phyloP scores from a whole-genome alignment of 2,113 vertebrate species.

The Calonectris borealis region DNA sequence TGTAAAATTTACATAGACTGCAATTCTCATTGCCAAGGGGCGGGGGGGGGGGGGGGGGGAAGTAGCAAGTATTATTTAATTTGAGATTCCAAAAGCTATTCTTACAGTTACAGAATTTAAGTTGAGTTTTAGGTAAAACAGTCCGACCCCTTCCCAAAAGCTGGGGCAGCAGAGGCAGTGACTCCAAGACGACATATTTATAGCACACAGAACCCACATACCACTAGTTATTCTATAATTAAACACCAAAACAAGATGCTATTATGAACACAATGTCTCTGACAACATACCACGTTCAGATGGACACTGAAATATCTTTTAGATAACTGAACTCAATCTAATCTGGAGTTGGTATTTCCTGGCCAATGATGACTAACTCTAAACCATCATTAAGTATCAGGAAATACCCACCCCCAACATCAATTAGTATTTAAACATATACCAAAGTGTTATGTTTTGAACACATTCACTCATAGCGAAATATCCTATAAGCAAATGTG shows the following conservation, averaged over 20 bases:
- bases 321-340: constrained; percentile 13
- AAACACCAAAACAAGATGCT: constrained; percentile 7
- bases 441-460: background rate
- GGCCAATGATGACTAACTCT: constrained; percentile 13
- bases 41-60: accelerated
- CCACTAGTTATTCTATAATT: constrained; percentile 9
- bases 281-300: background rate
- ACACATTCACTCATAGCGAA: background rate
- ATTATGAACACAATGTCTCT: background rate
- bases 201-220: background rate
- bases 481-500: background rate
- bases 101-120: background rate
- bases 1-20: background rate
- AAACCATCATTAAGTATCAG: constrained; percentile 23
- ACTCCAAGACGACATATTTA: background rate
- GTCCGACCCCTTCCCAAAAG: background rate
- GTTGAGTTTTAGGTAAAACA: background rate
- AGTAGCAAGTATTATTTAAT: background rate
- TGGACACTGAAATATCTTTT: background rate
- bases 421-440: constrained; percentile 5
- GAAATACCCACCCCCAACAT: constrained; percentile 11
- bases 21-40: background rate
- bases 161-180: background rate
- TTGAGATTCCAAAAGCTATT: background rate
- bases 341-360: constrained; percentile 51